phyloP scores from a whole-genome alignment of 2,113 vertebrate species.

The Illadopsis cleaveri region DNA sequence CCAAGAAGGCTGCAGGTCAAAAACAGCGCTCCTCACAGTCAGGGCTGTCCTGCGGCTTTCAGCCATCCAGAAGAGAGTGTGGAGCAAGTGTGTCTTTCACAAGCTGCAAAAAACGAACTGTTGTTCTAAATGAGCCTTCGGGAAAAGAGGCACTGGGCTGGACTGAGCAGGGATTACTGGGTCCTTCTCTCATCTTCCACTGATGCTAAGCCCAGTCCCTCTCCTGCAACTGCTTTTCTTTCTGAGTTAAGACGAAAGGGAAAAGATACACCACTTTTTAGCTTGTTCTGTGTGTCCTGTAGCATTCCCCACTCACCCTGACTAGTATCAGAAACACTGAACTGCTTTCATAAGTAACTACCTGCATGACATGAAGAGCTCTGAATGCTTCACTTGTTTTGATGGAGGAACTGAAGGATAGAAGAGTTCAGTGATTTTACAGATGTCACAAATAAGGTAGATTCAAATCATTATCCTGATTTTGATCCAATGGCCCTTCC shows the following conservation, averaged over 20 bases:
- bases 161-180: neutral
- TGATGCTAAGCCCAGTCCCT: neutral
- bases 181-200: neutral
- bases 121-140: neutral
- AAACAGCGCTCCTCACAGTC: accelerated
- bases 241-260: neutral
- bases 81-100: neutral
- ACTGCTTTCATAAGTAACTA: neutral
- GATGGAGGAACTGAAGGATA: neutral
- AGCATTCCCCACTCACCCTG: neutral
- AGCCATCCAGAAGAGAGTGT: accelerated
- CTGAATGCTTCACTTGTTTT: neutral
- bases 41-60: neutral
- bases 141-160: neutral
- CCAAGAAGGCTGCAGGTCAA: neutral
- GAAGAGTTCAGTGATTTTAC: neutral
- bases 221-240: neutral
- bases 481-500: neutral
- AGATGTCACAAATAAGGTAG: neutral
- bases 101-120: neutral
- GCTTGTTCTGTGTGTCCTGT: neutral
- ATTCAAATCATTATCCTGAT: neutral
- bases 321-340: neutral
- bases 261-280: neutral
- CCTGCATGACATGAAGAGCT: neutral